Conservation (phyloP, 2,797 vertebrate genomes). For the Chaetophractus vellerosus region DNA sequence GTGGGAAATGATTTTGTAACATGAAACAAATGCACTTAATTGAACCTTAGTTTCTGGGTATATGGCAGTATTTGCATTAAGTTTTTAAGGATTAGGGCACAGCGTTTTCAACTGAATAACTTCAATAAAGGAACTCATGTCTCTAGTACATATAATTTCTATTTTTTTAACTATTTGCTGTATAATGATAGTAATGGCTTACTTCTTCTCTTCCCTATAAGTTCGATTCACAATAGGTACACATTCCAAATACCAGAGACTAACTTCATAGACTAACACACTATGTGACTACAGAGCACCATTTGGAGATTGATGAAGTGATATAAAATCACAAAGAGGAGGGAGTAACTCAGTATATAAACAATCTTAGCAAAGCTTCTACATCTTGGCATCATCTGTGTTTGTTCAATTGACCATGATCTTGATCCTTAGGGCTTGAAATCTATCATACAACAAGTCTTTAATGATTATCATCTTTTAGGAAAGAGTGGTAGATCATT, state of each 20-base stretch:
- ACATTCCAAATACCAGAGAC: constrained; percentile 62
- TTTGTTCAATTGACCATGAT: background rate
- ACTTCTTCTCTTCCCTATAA: constrained; percentile 38
- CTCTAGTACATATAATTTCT: constrained; percentile 65
- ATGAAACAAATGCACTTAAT: constrained; percentile 76
- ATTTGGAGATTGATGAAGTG: constrained; percentile 52
- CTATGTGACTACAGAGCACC: constrained; percentile 3
- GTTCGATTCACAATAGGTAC: constrained; percentile 22
- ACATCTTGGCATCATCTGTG: constrained; percentile 4
- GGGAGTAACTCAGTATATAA: background rate
- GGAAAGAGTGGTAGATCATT: background rate
- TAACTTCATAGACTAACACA: constrained; percentile 32
- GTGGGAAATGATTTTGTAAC: constrained; percentile 75
- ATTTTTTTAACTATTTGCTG: constrained; percentile 42
- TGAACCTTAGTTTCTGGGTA: constrained; percentile 74
- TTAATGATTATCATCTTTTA: constrained; percentile 30
- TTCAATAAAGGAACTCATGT: constrained; percentile 56
- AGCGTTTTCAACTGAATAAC: constrained; percentile 66
- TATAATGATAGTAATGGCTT: constrained; percentile 51
- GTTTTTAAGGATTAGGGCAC: constrained; percentile 64
- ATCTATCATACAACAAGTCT: background rate
- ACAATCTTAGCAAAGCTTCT: constrained; percentile 39
- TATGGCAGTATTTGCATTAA: constrained; percentile 70
- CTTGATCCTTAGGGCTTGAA: constrained; percentile 30
- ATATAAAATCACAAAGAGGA: constrained; percentile 6